phyloP scores from a whole-genome alignment of 2,113 vertebrate species.

The Psophia crepitans region DNA sequence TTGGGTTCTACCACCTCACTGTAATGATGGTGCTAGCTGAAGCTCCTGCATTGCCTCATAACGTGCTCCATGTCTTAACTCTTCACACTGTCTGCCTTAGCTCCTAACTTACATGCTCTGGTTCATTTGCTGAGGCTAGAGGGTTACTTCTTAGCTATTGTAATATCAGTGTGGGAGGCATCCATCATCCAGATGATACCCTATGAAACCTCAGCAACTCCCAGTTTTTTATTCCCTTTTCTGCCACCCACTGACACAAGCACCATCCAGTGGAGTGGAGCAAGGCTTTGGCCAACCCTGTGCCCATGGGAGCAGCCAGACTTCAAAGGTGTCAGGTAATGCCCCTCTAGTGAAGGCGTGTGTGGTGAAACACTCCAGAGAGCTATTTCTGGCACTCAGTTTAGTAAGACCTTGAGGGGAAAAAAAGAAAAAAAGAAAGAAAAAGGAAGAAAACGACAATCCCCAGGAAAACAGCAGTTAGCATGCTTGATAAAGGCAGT shows the following conservation, averaged over 20 bases:
- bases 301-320: background rate
- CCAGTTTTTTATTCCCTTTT: background rate
- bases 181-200: background rate
- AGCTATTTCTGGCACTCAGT: background rate
- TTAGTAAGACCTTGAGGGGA: background rate
- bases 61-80: background rate
- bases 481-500: background rate
- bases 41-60: background rate
- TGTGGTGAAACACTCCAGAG: background rate
- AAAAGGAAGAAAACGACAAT: background rate
- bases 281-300: background rate
- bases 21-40: background rate
- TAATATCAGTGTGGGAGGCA: background rate
- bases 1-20: background rate
- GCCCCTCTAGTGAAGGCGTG: background rate
- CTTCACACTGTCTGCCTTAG: background rate
- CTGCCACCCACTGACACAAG: background rate
- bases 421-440: background rate
- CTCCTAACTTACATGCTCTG: background rate
- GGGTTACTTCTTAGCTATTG: background rate
- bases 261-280: background rate
- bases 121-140: background rate
- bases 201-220: background rate
- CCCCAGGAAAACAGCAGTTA: background rate
- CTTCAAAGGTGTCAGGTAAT: background rate